phyloP scores from a whole-genome alignment of 2,888 invertebrate genomes.

The Beris morrisii region DNA sequence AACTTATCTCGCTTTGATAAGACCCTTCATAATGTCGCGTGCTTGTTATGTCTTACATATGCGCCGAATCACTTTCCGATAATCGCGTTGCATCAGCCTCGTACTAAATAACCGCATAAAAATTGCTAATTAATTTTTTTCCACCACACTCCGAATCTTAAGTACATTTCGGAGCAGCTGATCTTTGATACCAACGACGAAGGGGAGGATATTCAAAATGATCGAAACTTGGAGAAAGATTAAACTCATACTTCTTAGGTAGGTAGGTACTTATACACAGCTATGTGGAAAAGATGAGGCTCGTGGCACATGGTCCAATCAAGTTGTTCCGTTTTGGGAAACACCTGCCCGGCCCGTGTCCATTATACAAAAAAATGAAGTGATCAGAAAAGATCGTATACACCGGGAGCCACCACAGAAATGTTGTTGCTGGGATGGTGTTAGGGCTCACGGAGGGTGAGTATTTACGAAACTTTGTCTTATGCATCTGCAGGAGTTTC shows the following conservation, averaged over 20 bases:
- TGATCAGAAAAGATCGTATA: slow-evolving; percentile 16
- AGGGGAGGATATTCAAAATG: slow-evolving; percentile 25
- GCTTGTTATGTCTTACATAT: slow-evolving; percentile 20
- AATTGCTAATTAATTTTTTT: slow-evolving; percentile 20
- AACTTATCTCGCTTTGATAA: slow-evolving; percentile 19
- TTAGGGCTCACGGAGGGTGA: slow-evolving; percentile 3
- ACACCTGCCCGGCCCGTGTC: slow-evolving; percentile 38
- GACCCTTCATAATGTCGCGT: slow-evolving; percentile 26
- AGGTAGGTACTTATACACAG: not conserved
- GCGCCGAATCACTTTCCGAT: slow-evolving; percentile 4
- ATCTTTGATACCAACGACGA: not conserved
- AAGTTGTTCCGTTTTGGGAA: slow-evolving; percentile 36
- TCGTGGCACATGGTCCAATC: slow-evolving; percentile 38
- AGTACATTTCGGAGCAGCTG: slow-evolving; percentile 17
- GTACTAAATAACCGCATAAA: slow-evolving; percentile 26
- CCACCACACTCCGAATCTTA: not conserved
- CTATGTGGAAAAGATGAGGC: slow-evolving; percentile 30
- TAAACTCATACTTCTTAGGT: slow-evolving; percentile 11
- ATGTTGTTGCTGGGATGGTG: slow-evolving; percentile 20
- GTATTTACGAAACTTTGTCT: no score
- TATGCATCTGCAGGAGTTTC: no score
- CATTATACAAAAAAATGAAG: slow-evolving; percentile 27
- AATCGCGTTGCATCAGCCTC: slow-evolving; percentile 18
- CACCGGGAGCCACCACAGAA: slow-evolving; percentile 25
- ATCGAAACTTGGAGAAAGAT: slow-evolving; percentile 17